Evolutionary conservation across 1,140 invertebrate species (phyloP).

Genomic region (Panagrolaimus sp.): DNA sequence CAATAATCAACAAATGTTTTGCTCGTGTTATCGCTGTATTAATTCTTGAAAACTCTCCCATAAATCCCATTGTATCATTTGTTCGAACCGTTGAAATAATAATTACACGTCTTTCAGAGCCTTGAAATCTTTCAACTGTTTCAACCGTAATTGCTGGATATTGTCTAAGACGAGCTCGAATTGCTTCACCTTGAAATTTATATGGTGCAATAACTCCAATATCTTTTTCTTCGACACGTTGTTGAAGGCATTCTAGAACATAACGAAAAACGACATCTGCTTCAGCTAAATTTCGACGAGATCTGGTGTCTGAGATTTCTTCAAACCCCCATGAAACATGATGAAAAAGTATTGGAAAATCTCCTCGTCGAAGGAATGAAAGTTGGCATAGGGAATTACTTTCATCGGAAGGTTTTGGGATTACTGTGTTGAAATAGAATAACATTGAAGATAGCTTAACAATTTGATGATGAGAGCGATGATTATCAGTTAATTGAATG

Average conservation of each 20-base stretch:
- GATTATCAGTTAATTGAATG: not conserved
- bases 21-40: not conserved
- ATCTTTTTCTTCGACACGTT: not conserved
- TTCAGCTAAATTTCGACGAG: not conserved
- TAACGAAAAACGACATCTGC: not conserved
- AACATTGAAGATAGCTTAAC: not conserved
- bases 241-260: not conserved
- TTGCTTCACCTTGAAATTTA: not conserved
- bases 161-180: too few relatives aligned
- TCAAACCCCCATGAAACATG: not conserved
- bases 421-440: not conserved
- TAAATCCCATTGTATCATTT: not conserved
- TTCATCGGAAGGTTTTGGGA: not conserved
- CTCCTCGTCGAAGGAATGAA: not conserved
- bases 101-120: not conserved
- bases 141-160: not conserved
- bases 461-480: not conserved
- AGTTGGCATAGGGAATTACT: not conserved
- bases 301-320: not conserved
- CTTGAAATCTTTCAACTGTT: not conserved
- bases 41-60: not conserved
- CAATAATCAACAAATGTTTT: not conserved
- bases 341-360: not conserved
- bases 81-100: not conserved
- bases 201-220: not conserved